phyloP scores from a whole-genome alignment of 2,888 invertebrate species.

The Cataglyphis rosenhaueri region DNA sequence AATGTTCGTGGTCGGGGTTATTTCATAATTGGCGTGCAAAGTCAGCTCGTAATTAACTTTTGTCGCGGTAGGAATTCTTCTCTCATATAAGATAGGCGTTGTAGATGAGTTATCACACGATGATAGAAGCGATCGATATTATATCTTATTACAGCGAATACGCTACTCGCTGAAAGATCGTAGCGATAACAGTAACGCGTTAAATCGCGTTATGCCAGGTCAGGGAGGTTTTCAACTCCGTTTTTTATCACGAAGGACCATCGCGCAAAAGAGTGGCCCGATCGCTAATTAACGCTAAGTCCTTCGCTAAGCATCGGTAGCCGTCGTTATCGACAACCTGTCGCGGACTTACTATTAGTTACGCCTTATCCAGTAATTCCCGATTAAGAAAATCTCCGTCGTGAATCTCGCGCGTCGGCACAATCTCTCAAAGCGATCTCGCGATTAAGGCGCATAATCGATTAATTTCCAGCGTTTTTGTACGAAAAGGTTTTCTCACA shows the following conservation, averaged over 20 bases:
- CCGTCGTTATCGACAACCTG: slow-evolving; percentile 68
- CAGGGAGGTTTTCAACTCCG: background rate
- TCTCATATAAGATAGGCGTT: background rate
- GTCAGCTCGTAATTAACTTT: slow-evolving; percentile 43
- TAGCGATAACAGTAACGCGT: slow-evolving; percentile 16
- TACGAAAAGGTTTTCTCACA: slow-evolving; percentile 2
- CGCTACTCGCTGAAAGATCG: background rate
- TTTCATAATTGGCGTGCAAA: slow-evolving; percentile 39
- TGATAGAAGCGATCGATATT: background rate
- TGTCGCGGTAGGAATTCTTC: slow-evolving; percentile 33
- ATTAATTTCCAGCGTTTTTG: slow-evolving; percentile 44
- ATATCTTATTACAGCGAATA: background rate
- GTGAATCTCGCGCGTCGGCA: slow-evolving; percentile 56
- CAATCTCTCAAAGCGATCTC: slow-evolving; percentile 56
- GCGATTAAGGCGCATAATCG: slow-evolving; percentile 42
- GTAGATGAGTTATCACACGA: slow-evolving; percentile 1
- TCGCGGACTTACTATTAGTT: slow-evolving; percentile 69
- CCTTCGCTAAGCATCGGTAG: slow-evolving; percentile 56
- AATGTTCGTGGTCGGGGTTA: slow-evolving; percentile 35
- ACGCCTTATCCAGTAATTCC: slow-evolving; percentile 72
- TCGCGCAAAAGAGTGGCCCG: slow-evolving; percentile 31
- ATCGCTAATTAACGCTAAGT: slow-evolving; percentile 68
- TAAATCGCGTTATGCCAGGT: background rate
- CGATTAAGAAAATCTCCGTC: slow-evolving; percentile 60
- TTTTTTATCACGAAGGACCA: slow-evolving; percentile 55